phyloP scores from a whole-genome alignment of 2,888 invertebrate genomes.

The Altica lythri region DNA sequence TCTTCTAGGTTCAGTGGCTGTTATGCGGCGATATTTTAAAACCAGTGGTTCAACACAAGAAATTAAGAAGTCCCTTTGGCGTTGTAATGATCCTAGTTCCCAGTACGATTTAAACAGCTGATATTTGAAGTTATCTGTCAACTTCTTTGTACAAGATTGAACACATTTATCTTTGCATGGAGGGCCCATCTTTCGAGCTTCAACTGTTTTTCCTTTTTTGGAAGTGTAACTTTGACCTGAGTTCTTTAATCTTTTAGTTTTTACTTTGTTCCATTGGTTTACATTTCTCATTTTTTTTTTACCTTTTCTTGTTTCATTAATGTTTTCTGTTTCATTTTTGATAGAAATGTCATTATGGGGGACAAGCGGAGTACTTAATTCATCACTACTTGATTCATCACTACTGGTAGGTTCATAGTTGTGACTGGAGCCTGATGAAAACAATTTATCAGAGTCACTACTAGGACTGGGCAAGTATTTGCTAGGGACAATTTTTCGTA shows the following conservation, averaged over 20 bases:
- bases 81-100: not conserved
- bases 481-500: too few species aligned
- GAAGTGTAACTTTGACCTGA: constrained; percentile 4
- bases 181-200: constrained; percentile 4
- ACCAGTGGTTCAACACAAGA: not conserved
- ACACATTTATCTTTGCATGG: constrained; percentile 9
- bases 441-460: too few species aligned
- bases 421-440: too few species aligned
- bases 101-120: not conserved
- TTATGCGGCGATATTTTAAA: not conserved
- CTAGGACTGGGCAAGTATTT: too few species aligned
- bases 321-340: too few species aligned
- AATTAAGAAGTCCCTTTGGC: not conserved
- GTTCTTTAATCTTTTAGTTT: constrained; percentile 14
- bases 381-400: too few species aligned
- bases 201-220: constrained; percentile 2
- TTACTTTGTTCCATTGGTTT: constrained; percentile 3
- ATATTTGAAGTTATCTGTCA: not conserved
- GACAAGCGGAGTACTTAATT: too few species aligned
- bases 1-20: constrained; percentile 11
- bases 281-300: not conserved
- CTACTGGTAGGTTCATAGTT: too few species aligned
- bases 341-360: too few species aligned
- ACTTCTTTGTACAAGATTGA: not conserved
- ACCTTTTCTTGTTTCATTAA: not conserved